Conservation (phyloP, 2,888 invertebrate genomes). For the Auanema freiburgensis region DNA sequence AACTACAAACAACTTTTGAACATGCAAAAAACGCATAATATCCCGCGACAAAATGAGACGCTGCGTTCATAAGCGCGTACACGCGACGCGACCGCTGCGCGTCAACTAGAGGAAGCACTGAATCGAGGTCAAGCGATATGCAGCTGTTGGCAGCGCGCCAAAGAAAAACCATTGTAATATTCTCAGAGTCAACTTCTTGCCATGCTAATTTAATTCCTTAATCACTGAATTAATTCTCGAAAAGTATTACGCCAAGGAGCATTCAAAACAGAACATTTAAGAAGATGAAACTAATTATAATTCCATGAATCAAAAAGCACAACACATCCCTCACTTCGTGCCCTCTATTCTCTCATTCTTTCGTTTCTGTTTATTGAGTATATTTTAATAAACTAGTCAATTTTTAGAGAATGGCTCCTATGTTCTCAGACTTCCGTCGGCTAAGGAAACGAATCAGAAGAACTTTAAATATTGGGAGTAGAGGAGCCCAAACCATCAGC, state of each 20-base stretch:
- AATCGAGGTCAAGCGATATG: neutral
- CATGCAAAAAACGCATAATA: neutral
- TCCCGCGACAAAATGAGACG: neutral
- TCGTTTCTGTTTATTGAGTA: neutral
- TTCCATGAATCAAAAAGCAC: too few relatives aligned
- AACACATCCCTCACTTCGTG: too few relatives aligned
- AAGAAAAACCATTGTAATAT: neutral
- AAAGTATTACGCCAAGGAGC: too few relatives aligned
- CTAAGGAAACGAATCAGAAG: constrained; percentile 75
- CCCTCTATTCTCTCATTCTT: neutral
- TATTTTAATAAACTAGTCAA: neutral
- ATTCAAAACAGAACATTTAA: too few relatives aligned
- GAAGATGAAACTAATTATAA: too few relatives aligned
- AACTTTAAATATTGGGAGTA: constrained; percentile 80
- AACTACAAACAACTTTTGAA: constrained; percentile 3
- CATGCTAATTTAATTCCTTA: too few relatives aligned
- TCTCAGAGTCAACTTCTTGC: too few relatives aligned
- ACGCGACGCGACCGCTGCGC: too few relatives aligned
- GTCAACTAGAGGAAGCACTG: too few relatives aligned
- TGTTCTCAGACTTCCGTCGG: constrained; percentile 48
- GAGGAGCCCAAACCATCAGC: constrained; percentile 45
- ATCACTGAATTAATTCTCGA: too few relatives aligned
- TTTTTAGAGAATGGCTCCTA: constrained; percentile 46
- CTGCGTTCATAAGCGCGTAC: neutral
- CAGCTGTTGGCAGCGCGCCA: neutral